Conservation (phyloP, 2,113 vertebrate species). For the Cettia cetti region DNA sequence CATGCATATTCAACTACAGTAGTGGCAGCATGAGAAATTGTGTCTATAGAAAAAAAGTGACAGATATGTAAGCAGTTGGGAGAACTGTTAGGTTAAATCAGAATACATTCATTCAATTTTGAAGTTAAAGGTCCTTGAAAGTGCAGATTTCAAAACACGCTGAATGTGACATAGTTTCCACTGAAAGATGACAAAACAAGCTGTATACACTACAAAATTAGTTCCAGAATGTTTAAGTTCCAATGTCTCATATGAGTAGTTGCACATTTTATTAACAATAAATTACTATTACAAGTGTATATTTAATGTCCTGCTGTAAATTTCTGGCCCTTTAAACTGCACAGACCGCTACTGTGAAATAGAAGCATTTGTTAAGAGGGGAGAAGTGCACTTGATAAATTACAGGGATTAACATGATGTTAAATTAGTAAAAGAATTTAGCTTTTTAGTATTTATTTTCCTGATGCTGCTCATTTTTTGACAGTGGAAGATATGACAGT, state of each 20-base stretch:
- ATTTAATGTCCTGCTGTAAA: not conserved
- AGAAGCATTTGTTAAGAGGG: constrained; percentile 23
- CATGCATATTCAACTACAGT: not conserved
- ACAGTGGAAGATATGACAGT: not conserved
- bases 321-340: constrained; percentile 16
- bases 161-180: rapidly evolving
- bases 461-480: constrained; percentile 15
- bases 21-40: not conserved
- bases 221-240: not conserved
- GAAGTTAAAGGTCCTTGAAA: not conserved
- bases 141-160: not conserved
- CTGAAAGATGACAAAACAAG: not conserved
- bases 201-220: not conserved
- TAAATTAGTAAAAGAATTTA: constrained; percentile 46
- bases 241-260: not conserved
- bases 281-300: not conserved
- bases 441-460: constrained; percentile 57
- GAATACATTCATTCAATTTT: not conserved
- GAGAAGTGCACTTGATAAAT: constrained; percentile 48
- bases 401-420: constrained; percentile 40
- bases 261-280: not conserved
- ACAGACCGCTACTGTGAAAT: not conserved
- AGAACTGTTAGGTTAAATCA: constrained; percentile 2
- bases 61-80: not conserved
- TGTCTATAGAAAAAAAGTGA: not conserved